These are phyloP conservation scores for Thymelicus acteon DNA, from an alignment of 2,888 invertebrate species.

Conservation along the genomic window DNA sequence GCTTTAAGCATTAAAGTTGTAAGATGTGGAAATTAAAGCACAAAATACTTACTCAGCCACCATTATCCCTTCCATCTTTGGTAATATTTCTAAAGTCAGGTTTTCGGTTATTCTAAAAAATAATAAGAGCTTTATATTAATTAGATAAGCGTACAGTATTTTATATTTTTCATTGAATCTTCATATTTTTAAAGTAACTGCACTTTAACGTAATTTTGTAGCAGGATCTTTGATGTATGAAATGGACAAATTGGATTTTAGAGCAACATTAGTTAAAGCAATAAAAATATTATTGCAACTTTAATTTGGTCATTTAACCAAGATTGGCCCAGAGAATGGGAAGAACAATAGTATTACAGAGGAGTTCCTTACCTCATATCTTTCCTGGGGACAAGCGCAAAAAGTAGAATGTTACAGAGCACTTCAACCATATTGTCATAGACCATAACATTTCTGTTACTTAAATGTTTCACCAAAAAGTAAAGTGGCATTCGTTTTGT, in stretches of 20 bases:
- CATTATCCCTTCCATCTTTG: constrained; percentile 52
- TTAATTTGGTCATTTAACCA: no score
- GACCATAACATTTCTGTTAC: constrained; percentile 47
- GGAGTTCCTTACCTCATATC: constrained; percentile 76
- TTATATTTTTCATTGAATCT: no score
- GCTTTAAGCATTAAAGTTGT: no score
- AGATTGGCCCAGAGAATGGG: no score
- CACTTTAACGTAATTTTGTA: no score
- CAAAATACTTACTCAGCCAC: constrained; percentile 53
- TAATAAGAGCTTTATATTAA: constrained; percentile 18
- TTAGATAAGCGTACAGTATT: no score
- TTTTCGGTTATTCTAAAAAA: constrained; percentile 68
- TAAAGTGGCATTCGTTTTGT: constrained; percentile 65
- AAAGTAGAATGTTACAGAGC: constrained; percentile 75
- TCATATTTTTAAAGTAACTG: no score
- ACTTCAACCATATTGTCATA: constrained; percentile 65
- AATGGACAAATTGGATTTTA: no score
- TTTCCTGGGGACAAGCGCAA: constrained; percentile 78
- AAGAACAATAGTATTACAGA: neutral
- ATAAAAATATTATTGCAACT: no score
- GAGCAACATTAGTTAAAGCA: no score
- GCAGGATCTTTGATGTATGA: no score
- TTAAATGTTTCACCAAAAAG: constrained; percentile 60
- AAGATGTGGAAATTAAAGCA: neutral
- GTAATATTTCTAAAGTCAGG: constrained; percentile 56